Evolutionary conservation across 1,140 invertebrate species (phyloP), one percentile per base, ranked within the genome.

Genomic region (Asobara japonica): DNA sequence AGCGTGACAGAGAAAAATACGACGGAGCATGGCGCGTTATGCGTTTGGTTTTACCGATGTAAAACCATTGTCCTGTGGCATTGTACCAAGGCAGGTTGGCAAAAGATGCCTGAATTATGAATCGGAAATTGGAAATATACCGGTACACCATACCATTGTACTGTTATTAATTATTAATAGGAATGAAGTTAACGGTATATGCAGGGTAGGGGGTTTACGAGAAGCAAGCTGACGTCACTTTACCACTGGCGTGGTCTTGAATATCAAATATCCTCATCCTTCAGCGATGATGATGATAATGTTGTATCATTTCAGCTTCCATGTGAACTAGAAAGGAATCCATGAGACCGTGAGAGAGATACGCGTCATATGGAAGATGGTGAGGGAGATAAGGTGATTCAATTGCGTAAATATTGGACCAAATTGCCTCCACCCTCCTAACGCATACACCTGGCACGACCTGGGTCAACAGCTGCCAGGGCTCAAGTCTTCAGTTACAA

Each of bases 111-210:
- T 31, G 67, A 69, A 69, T 69, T 69, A 69, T 69, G 48, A 61
- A 69, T 69, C 67, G 67, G 51, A 69, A 69, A 60, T 69, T 20
- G 67, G 67, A 60, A 69, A 69, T 61, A 69, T 38, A 69, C 20
- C 45, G 51, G 60, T 62, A 62, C n/a, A n/a, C 36, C 31, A 29
- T 16, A 18, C 56, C 60, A 64, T 65, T 71, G 62, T 71, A 71
- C 69, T 71, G 69, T 71, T 71, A 71, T 71, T 71, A 71, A 71
- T 71, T 71, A 65, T 71, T 71, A 71, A 65, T 65, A 71, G 61
- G 31, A 60, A 31, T 33, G 67, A 29, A 62, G 27, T 20, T 71
- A 71, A 71, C 69, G 69, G 69, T 20, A 71, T 30, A 30, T 8
- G 11, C 27, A 41, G 30, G 16, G 61, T 16, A 33, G 61, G 33